phyloP scores from a whole-genome alignment of 2,113 vertebrate species.

The Jacana jacana region DNA sequence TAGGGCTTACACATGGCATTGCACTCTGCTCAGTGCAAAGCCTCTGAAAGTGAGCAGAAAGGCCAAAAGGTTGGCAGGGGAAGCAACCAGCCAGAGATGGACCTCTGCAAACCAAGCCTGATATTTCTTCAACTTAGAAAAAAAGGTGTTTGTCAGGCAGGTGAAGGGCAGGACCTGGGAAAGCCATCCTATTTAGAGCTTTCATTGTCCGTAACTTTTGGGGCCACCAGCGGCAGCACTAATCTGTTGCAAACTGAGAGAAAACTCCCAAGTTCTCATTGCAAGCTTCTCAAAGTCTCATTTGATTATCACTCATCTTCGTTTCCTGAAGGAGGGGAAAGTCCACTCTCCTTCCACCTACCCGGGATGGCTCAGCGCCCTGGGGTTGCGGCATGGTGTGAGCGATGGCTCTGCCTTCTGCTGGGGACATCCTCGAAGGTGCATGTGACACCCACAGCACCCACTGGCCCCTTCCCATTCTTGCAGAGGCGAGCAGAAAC shows the following conservation, averaged over 20 bases:
- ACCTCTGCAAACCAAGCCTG: not conserved
- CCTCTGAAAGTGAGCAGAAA: not conserved
- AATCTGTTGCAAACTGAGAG: not conserved
- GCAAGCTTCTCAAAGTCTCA: not conserved
- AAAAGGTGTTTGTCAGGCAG: not conserved
- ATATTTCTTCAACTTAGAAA: not conserved
- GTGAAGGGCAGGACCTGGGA: not conserved
- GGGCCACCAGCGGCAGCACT: not conserved
- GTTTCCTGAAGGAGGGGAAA: not conserved
- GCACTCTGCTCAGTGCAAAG: not conserved
- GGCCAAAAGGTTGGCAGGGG: not conserved
- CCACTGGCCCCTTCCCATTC: not conserved
- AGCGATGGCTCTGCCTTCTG: not conserved
- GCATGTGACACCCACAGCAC: not conserved
- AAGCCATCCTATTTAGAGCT: not conserved
- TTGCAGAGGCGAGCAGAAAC: not conserved
- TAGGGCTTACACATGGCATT: not conserved
- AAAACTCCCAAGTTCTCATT: rapidly evolving
- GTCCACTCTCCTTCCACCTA: not conserved
- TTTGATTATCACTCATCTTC: not conserved
- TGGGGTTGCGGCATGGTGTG: rapidly evolving
- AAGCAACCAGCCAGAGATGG: not conserved
- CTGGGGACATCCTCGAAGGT: not conserved
- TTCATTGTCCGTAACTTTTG: not conserved
- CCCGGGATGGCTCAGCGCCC: not conserved